A percentile compares a stretch with the other conserved stretches of the same genome.
These are phyloP conservation scores for Scomberomorus guttatus DNA, from an alignment of 2,797 vertebrate species.

Conservation along the genomic window DNA sequence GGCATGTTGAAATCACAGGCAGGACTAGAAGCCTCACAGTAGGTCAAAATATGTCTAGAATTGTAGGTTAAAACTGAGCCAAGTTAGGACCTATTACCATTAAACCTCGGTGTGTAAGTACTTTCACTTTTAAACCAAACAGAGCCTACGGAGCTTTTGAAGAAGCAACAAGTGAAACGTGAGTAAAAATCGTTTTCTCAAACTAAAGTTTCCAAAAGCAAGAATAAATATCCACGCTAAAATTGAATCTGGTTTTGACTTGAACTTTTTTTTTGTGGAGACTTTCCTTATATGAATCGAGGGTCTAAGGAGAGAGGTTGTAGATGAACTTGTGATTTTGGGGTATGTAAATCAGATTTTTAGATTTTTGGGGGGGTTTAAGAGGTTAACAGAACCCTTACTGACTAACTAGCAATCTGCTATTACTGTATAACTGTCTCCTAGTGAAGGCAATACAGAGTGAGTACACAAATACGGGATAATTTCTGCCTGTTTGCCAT, in stretches of 20 bases:
- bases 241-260: neutral
- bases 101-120: neutral
- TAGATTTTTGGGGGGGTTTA: no score
- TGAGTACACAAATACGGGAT: neutral
- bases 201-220: neutral
- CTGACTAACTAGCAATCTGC: neutral
- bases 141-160: neutral
- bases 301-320: neutral
- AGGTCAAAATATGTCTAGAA: neutral
- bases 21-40: conserved; percentile 8
- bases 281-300: neutral
- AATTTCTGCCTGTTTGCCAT: conserved; percentile 35
- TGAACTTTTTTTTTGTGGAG: neutral
- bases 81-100: neutral
- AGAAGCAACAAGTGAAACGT: neutral
- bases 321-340: neutral
- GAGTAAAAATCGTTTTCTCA: no score
- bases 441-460: neutral
- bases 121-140: neutral
- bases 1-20: conserved; percentile 24
- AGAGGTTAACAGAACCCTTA: no score
- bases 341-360: neutral
- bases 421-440: neutral
- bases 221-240: neutral
- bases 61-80: neutral